Evolutionary conservation across 2,888 invertebrate species (phyloP).

Genomic region (Hypolimnas misippus): DNA sequence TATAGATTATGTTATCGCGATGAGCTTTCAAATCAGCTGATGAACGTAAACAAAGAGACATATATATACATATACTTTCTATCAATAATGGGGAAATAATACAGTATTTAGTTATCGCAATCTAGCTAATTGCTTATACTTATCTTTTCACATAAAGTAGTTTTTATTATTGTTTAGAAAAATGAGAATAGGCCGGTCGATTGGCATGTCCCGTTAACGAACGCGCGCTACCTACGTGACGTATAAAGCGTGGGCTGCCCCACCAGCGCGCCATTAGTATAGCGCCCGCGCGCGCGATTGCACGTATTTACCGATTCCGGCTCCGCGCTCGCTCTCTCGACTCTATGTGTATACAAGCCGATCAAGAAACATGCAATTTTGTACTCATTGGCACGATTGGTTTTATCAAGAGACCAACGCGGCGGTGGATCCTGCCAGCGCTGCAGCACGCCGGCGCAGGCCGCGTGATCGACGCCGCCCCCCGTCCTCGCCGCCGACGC

Average conservation of each 20-base stretch:
- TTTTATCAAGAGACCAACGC: slow-evolving; percentile 79
- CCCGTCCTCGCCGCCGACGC: slow-evolving; percentile 66
- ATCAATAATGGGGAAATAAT: background rate
- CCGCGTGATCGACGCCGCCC: slow-evolving; percentile 77
- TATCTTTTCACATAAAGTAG: slow-evolving; percentile 57
- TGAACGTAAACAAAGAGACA: slow-evolving; percentile 68
- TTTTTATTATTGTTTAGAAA: slow-evolving; percentile 76
- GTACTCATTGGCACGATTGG: slow-evolving; percentile 76
- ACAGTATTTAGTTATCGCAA: slow-evolving; percentile 28
- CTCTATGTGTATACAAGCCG: slow-evolving; percentile 81
- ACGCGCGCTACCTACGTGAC: slow-evolving; percentile 77
- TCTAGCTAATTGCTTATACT: slow-evolving; percentile 43
- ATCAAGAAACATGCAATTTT: slow-evolving; percentile 76
- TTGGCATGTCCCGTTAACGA: slow-evolving; percentile 80
- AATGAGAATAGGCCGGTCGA: slow-evolving; percentile 82
- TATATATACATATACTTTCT: background rate
- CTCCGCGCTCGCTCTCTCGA: slow-evolving; percentile 76
- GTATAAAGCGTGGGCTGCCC: slow-evolving; percentile 81
- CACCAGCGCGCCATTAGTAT: slow-evolving; percentile 79
- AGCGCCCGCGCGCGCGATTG: slow-evolving; percentile 81
- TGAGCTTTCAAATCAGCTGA: slow-evolving; percentile 65
- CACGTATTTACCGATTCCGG: slow-evolving; percentile 72
- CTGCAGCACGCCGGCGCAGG: slow-evolving; percentile 73
- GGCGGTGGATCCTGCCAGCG: slow-evolving; percentile 72
- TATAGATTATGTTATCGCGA: background rate